phyloP scores from a whole-genome alignment of 2,113 vertebrate species.

The Myrmophylax atrothorax region DNA sequence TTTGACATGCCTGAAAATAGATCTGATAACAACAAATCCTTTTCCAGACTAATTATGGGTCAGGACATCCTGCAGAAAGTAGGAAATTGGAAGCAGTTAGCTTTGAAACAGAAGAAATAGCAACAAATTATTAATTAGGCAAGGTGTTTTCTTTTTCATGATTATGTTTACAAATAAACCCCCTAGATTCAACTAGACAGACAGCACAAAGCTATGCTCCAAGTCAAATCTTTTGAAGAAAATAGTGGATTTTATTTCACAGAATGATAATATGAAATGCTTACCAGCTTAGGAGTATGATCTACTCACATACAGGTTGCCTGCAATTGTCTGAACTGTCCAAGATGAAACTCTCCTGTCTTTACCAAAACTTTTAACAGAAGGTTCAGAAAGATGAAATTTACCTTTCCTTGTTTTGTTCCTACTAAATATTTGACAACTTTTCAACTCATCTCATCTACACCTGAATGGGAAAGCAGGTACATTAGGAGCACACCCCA shows the following conservation, averaged over 20 bases:
- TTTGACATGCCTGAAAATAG: background rate
- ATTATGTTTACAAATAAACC: background rate
- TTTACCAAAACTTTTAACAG: background rate
- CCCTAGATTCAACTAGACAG: background rate
- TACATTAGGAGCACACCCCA: background rate
- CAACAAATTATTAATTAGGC: slow-evolving; percentile 17
- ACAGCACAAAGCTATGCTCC: background rate
- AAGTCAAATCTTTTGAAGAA: background rate
- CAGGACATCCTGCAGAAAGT: background rate
- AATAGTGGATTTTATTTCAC: background rate
- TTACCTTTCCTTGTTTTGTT: background rate
- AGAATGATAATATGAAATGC: background rate
- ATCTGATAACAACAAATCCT: background rate
- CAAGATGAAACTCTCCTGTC: background rate
- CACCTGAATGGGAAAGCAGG: background rate
- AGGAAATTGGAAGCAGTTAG: background rate
- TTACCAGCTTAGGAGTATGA: background rate
- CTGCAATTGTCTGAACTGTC: background rate
- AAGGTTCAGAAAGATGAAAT: background rate
- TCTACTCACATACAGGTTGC: background rate
- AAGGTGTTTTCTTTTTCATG: background rate
- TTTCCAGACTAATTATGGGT: background rate
- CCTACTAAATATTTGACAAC: background rate
- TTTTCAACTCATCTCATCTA: background rate
- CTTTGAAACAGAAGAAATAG: background rate